Evolutionary conservation across 2,797 vertebrate genomes (phyloP).

Genomic region (Austrolebias charrua): DNA sequence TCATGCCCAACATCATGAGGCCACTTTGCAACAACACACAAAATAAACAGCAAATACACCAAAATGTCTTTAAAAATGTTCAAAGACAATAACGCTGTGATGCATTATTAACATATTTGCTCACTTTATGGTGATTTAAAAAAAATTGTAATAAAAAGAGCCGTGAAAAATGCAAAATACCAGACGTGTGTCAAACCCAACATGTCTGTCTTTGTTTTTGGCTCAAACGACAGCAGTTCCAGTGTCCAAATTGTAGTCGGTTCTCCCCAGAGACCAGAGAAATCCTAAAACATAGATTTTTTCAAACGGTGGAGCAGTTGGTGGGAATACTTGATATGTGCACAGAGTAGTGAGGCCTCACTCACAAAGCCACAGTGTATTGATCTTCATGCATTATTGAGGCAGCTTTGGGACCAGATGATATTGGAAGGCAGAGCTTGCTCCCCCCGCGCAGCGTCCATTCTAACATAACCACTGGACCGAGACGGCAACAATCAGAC

Average conservation of each 20-base stretch:
- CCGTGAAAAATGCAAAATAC: constrained; percentile 51
- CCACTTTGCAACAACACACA: neutral
- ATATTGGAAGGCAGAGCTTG: constrained; percentile 63
- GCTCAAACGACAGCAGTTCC: constrained; percentile 40
- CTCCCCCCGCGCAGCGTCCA: constrained; percentile 40
- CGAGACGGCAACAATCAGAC: constrained; percentile 65
- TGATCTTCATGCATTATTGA: constrained; percentile 78
- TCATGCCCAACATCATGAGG: no score
- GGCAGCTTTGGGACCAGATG: constrained; percentile 60
- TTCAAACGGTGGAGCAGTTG: constrained; percentile 57
- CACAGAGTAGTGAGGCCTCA: constrained; percentile 56
- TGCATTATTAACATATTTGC: neutral
- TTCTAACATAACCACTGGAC: constrained; percentile 65
- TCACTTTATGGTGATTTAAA: neutral
- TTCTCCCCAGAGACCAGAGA: constrained; percentile 47
- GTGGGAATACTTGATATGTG: constrained; percentile 68
- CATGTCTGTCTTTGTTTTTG: constrained; percentile 24
- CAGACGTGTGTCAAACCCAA: constrained; percentile 42
- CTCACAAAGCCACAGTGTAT: constrained; percentile 73
- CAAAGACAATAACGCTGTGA: neutral
- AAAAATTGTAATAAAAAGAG: constrained; percentile 7
- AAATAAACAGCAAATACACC: constrained; percentile 3
- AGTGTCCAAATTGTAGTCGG: constrained; percentile 41
- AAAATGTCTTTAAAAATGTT: neutral
- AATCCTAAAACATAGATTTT: constrained; percentile 64